phyloP scores from a whole-genome alignment of 2,888 invertebrate genomes.

The Parnassius apollo region DNA sequence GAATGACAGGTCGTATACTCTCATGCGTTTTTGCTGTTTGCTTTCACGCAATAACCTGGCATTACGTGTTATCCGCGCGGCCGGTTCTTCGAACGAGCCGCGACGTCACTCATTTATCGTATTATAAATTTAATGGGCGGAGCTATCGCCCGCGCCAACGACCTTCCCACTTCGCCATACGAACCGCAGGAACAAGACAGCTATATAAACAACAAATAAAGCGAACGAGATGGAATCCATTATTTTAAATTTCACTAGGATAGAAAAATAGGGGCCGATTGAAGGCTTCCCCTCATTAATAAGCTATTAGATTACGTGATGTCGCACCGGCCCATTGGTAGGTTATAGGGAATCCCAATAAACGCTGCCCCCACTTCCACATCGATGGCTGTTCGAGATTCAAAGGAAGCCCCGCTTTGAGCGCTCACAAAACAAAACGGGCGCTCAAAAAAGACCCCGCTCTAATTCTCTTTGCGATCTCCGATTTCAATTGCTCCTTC shows the following conservation, averaged over 20 bases:
- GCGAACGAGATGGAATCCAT: conserved; percentile 59
- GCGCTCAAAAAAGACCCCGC: conserved; percentile 75
- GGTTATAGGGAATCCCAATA: conserved; percentile 78
- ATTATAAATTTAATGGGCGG: conserved; percentile 79
- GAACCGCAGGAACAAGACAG: conserved; percentile 64
- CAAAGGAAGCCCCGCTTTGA: conserved; percentile 79
- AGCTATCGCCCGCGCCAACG: conserved; percentile 57
- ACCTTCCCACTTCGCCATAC: conserved; percentile 69
- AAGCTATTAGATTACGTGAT: conserved; percentile 80
- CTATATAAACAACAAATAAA: conserved; percentile 57
- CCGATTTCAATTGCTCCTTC: conserved; percentile 82
- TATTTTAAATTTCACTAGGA: conserved; percentile 72
- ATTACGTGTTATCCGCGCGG: conserved; percentile 69
- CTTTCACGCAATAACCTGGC: conserved; percentile 72
- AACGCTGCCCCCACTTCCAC: conserved; percentile 77
- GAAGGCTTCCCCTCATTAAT: conserved; percentile 78
- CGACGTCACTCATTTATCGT: conserved; percentile 74
- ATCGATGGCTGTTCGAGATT: conserved; percentile 77
- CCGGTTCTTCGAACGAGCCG: conserved; percentile 57
- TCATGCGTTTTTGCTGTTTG: conserved; percentile 68
- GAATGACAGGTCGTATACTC: conserved; percentile 62
- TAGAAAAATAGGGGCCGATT: conserved; percentile 75
- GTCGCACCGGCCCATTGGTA: conserved; percentile 76
- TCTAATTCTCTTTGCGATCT: conserved; percentile 81
- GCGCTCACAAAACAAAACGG: conserved; percentile 74